Evolutionary conservation across 2,113 vertebrate species (phyloP).

Genomic region (Cisticola juncidis): DNA sequence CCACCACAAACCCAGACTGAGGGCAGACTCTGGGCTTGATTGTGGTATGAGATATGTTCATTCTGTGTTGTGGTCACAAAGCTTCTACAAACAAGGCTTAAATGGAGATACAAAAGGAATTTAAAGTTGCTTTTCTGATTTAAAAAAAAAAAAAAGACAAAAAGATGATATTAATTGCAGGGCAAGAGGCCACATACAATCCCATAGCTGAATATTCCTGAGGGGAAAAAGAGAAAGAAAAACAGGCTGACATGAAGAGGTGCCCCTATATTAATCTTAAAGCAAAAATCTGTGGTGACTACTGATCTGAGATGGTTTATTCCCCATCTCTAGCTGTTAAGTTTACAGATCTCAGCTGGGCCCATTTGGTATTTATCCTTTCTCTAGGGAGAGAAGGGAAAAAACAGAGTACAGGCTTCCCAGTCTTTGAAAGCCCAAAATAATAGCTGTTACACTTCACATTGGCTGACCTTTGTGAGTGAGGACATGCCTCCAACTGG

Average conservation of each 20-base stretch:
- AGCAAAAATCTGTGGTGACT: not conserved
- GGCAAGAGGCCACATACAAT: not conserved
- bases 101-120: not conserved
- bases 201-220: not conserved
- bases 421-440: constrained; percentile 73
- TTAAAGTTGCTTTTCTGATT: not conserved
- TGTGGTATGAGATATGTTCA: not conserved
- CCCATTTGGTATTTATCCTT: constrained; percentile 70
- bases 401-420: constrained; percentile 66
- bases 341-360: constrained; percentile 67
- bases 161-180: not conserved
- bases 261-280: not conserved
- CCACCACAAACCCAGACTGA: not conserved
- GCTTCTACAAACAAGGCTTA: not conserved
- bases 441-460: constrained; percentile 67
- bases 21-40: not conserved
- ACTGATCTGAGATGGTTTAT: constrained; percentile 35
- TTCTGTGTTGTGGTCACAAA: not conserved
- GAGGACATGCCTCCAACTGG: constrained; percentile 60
- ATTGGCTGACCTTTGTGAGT: constrained; percentile 67
- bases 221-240: not conserved
- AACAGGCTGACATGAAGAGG: not conserved
- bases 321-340: constrained; percentile 67
- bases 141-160: not conserved
- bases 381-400: constrained; percentile 78